Conservation (phyloP, 30 jellyfish, hydroid and myxozoan species). For the Cassiopea xamachana region DNA sequence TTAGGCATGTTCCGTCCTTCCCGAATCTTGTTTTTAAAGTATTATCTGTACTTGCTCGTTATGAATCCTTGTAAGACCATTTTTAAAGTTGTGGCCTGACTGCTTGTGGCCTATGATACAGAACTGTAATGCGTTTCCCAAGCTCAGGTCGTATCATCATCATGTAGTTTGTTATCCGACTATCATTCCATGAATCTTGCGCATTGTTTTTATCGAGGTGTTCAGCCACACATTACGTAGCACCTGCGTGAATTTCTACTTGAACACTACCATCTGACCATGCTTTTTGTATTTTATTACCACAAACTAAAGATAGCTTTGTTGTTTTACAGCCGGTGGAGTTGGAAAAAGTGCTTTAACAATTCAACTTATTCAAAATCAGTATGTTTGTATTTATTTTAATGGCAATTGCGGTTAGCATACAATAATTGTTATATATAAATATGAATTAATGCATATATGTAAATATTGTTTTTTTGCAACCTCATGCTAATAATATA, state of each 20-base stretch:
- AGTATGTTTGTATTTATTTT: constrained; percentile 62
- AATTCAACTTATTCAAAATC: constrained; percentile 91
- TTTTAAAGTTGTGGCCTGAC: too few species aligned
- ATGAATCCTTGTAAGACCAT: too few species aligned
- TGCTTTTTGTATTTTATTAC: not conserved
- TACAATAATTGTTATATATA: too few species aligned
- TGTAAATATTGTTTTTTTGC: too few species aligned
- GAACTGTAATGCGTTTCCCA: too few species aligned
- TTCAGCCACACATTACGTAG: not conserved
- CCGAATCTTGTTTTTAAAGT: not conserved
- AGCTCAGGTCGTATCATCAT: too few species aligned
- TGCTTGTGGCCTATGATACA: too few species aligned
- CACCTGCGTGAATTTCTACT: not conserved
- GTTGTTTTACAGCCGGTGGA: constrained; percentile 91
- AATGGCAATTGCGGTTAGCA: not conserved
- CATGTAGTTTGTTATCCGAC: not conserved
- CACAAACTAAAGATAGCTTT: not conserved
- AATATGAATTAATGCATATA: too few species aligned
- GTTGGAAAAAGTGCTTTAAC: constrained; percentile 98
- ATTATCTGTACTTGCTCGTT: too few species aligned
- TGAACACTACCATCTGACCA: not conserved
- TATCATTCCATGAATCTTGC: not conserved
- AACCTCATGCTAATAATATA: too few species aligned
- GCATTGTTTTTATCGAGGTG: not conserved
- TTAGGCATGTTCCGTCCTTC: not conserved